A percentile compares a stretch with the other conserved stretches of the same genome.
Evolutionary conservation across 2,797 vertebrate genomes (phyloP).

Genomic region (Masticophis lateralis): DNA sequence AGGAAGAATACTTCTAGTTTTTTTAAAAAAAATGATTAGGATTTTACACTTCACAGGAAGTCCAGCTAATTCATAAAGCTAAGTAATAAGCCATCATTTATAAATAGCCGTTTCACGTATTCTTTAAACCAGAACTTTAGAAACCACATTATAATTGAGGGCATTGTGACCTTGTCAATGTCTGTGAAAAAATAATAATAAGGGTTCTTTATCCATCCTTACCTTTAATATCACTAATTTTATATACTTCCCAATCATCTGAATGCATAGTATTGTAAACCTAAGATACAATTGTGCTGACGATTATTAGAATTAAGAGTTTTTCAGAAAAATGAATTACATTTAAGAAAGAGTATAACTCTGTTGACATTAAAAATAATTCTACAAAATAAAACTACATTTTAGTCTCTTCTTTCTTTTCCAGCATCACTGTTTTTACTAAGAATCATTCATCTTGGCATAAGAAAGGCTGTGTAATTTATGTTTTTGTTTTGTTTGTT

Average conservation of each 20-base stretch:
- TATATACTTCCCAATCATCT: not conserved
- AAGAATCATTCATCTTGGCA: constrained; percentile 14
- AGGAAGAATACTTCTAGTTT: not conserved
- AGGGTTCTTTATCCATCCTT: not conserved
- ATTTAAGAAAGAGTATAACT: not conserved
- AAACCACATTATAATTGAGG: not conserved
- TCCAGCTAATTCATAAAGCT: not conserved
- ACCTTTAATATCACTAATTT: not conserved
- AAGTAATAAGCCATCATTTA: not conserved
- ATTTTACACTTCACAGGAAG: not conserved
- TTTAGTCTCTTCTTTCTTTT: not conserved
- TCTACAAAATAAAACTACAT: constrained; percentile 22
- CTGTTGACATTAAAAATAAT: not conserved
- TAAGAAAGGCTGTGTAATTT: not conserved
- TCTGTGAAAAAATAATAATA: not conserved
- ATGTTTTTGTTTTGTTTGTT: not conserved
- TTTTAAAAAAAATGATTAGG: not conserved
- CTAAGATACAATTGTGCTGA: not conserved
- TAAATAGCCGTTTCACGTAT: not conserved
- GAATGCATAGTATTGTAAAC: not conserved
- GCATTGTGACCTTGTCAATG: not conserved
- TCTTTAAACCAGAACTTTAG: not conserved
- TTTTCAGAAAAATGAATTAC: not conserved
- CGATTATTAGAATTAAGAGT: not conserved
- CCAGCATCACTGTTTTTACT: not conserved